phyloP scores from a whole-genome alignment of 2,113 vertebrate genomes.

The Pseudopodoces humilis region DNA sequence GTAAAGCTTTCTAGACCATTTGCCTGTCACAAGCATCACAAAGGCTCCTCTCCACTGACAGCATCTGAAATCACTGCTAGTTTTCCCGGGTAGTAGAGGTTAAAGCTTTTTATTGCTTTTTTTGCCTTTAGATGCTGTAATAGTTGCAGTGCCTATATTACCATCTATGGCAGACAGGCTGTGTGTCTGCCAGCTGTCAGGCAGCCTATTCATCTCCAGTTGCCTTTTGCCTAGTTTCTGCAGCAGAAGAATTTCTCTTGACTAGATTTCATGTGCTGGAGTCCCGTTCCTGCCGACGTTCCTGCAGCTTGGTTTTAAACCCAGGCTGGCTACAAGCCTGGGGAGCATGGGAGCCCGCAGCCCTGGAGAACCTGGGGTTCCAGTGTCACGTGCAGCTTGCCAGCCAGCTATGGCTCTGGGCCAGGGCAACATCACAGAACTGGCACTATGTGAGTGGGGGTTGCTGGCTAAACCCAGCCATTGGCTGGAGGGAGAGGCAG shows the following conservation, averaged over 20 bases:
- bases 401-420: neutral
- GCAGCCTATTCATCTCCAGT: slow-evolving; percentile 62
- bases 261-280: slow-evolving; percentile 6
- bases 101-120: slow-evolving; percentile 46
- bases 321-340: neutral
- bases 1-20: neutral
- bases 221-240: slow-evolving; percentile 68
- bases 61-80: neutral
- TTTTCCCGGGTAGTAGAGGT: slow-evolving; percentile 10
- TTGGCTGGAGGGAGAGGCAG: neutral
- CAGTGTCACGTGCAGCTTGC: neutral
- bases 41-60: neutral
- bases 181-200: slow-evolving; percentile 45
- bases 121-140: slow-evolving; percentile 25
- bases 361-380: neutral
- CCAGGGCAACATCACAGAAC: neutral
- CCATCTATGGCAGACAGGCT: slow-evolving; percentile 64
- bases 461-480: neutral
- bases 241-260: slow-evolving; percentile 45
- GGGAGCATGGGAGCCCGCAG: neutral
- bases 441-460: neutral
- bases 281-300: neutral
- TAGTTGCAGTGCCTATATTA: slow-evolving; percentile 54
- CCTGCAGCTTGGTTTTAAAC: neutral
- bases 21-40: neutral